Conservation (phyloP, 2,797 vertebrate genomes). For the Chaenodraco wilsoni region DNA sequence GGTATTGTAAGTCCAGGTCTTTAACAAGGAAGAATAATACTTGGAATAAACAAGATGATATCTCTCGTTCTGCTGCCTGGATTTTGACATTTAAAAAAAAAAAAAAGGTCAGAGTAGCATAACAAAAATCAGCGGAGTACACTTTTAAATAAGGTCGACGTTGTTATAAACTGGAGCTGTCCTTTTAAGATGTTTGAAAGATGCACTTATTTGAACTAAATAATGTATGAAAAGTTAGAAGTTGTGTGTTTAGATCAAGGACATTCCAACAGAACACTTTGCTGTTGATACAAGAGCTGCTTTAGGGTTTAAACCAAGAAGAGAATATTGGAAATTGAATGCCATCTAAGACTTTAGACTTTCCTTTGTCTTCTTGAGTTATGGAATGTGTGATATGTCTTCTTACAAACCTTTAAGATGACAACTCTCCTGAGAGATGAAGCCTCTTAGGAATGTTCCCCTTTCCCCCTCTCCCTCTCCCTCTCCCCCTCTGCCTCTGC, state of each 20-base stretch:
- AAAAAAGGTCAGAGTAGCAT: too few species aligned
- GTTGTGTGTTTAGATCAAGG: not conserved
- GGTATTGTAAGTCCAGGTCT: not conserved
- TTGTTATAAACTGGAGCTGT: not conserved
- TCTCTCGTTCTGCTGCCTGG: not conserved
- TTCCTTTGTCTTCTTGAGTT: conserved; percentile 23
- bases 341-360: conserved; percentile 3
- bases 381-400: conserved; percentile 32
- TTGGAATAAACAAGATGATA: not conserved
- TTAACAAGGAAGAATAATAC: conserved; percentile 1
- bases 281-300: conserved; percentile 23
- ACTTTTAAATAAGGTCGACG: not conserved
- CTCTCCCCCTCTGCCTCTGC: conserved; percentile 1
- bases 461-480: not conserved
- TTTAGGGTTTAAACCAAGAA: conserved; percentile 10
- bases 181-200: not conserved
- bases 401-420: conserved; percentile 42
- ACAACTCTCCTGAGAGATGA: conserved; percentile 46
- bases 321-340: conserved; percentile 3
- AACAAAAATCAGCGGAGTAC: too few species aligned
- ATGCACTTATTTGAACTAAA: not conserved
- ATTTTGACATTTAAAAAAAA: not conserved
- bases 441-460: conserved; percentile 45
- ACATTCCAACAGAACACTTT: conserved; percentile 7
- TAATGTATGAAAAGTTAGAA: not conserved